Evolutionary conservation across 2,113 vertebrate genomes (phyloP).

Genomic region (Dasypus novemcinctus): DNA sequence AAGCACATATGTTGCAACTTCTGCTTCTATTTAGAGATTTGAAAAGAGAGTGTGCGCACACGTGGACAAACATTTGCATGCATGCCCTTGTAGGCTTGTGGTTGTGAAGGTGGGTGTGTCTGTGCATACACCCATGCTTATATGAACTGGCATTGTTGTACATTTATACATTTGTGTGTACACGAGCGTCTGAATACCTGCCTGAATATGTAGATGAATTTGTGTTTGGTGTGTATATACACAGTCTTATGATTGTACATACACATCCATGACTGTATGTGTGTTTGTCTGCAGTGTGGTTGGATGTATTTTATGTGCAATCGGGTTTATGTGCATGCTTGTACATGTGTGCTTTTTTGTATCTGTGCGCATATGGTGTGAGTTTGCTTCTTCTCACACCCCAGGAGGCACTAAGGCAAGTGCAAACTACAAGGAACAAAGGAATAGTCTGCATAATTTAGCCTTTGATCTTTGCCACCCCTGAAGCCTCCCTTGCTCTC

Average conservation of each 20-base stretch:
- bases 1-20: constrained; percentile 65
- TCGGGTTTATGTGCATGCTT: neutral
- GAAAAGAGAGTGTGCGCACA: constrained; percentile 1
- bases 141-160: neutral
- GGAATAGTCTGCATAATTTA: constrained; percentile 73
- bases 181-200: neutral
- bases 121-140: neutral
- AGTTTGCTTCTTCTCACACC: constrained; percentile 11
- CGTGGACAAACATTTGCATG: neutral
- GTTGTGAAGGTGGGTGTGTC: neutral
- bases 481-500: constrained; percentile 27
- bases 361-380: constrained; percentile 25
- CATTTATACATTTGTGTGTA: neutral
- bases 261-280: neutral
- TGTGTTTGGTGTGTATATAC: neutral
- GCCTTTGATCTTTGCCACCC: constrained; percentile 70
- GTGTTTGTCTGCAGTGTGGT: neutral
- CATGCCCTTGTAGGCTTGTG: neutral
- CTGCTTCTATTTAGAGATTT: constrained; percentile 69
- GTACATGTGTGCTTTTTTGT: neutral
- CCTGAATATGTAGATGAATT: neutral
- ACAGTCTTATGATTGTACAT: neutral
- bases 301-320: neutral
- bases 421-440: constrained; percentile 62
- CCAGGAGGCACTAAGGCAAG: constrained; percentile 51